Evolutionary conservation across 2,113 vertebrate genomes (phyloP).

Genomic region (Urocitellus parryii): DNA sequence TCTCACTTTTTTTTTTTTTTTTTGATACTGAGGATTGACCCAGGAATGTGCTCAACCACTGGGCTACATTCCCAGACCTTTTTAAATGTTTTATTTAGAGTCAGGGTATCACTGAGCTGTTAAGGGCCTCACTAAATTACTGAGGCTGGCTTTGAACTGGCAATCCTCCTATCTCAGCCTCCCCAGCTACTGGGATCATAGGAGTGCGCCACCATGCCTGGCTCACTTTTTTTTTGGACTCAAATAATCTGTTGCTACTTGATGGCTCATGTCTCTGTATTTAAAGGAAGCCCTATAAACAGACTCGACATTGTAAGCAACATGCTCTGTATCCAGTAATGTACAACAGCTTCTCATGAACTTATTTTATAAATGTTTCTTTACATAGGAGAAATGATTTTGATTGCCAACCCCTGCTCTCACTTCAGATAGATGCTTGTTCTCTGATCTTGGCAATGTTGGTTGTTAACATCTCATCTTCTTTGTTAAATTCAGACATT

Average conservation of each 20-base stretch:
- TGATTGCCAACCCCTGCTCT: not conserved
- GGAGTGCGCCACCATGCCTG: no score
- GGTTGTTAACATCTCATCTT: not conserved
- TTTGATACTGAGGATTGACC: no score
- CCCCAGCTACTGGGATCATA: no score
- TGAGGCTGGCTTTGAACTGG: no score
- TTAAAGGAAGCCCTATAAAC: not conserved
- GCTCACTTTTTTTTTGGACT: not conserved
- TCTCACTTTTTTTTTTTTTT: no score
- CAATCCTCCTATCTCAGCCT: no score
- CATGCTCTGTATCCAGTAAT: not conserved
- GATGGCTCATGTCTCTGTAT: not conserved
- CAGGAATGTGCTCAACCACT: no score
- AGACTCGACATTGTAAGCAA: not conserved
- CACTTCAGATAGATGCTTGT: not conserved
- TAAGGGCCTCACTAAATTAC: no score
- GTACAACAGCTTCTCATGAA: not conserved
- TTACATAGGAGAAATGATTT: not conserved
- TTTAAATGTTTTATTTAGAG: no score
- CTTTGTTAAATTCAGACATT: not conserved
- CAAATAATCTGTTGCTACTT: not conserved
- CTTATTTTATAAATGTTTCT: not conserved
- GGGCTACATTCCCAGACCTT: no score
- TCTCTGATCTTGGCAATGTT: not conserved
- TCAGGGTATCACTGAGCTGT: no score